Conservation (phyloP, 2,888 invertebrate species). For the Abrostola tripartita region DNA sequence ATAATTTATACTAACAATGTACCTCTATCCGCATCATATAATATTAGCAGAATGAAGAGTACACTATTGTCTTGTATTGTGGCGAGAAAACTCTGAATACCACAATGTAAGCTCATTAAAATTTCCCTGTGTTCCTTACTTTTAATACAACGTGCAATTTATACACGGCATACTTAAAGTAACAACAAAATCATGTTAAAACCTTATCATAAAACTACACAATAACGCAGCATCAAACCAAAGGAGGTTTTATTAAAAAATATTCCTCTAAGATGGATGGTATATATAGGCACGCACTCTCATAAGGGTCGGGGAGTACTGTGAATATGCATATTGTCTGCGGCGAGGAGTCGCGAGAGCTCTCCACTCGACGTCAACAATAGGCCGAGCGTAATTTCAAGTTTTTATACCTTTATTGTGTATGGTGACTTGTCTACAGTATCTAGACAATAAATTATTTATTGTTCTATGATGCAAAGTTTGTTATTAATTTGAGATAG, state of each 20-base stretch:
- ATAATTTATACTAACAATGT: too few species aligned
- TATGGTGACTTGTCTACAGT: conserved; percentile 47
- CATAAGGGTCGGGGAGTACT: conserved; percentile 48
- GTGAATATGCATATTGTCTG: conserved; percentile 83
- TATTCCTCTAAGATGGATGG: conserved; percentile 38
- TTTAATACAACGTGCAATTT: too few species aligned
- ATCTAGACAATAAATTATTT: conserved; percentile 54
- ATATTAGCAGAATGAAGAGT: too few species aligned
- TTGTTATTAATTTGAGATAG: conserved; percentile 53
- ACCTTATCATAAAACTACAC: background rate
- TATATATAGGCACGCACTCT: conserved; percentile 36
- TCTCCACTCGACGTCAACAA: conserved; percentile 71
- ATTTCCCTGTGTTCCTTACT: too few species aligned
- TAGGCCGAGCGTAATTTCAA: conserved; percentile 73
- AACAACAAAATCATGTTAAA: background rate
- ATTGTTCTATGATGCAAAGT: conserved; percentile 37
- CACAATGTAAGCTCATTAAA: too few species aligned
- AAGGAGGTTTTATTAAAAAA: conserved; percentile 51
- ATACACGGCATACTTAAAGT: too few species aligned
- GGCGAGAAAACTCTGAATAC: too few species aligned
- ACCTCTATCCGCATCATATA: too few species aligned
- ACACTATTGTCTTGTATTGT: too few species aligned
- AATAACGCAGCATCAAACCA: conserved; percentile 28
- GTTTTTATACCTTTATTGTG: conserved; percentile 70
- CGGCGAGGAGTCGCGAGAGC: conserved; percentile 64